Conservation (phyloP, 2,113 vertebrate species). For the human region GRCh38 chr7:84212501-84213000, state of each 20-base stretch:
- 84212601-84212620: slow-evolving; percentile 26
- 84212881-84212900: background rate
- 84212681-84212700: slow-evolving; percentile 45
- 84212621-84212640: slow-evolving; percentile 30
- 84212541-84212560: slow-evolving; percentile 26
- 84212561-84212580: slow-evolving; percentile 30
- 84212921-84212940: background rate
- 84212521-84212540: background rate
- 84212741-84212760: background rate
- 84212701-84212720: slow-evolving; percentile 36
- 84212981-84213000: no score
- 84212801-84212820: background rate
- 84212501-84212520: slow-evolving; percentile 19
- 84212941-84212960: background rate
- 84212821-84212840: background rate
- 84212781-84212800: background rate
- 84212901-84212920: background rate
- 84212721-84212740: background rate
- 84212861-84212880: background rate
- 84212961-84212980: background rate
- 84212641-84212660: background rate
- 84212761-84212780: background rate
- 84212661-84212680: slow-evolving; percentile 16
- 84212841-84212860: background rate
- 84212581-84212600: slow-evolving; percentile 36